Percentiles rank a stretch among this genome's conserved stretches.
phyloP scores from a whole-genome alignment of 2,113 vertebrate genomes.

The Laticauda laticaudata region DNA sequence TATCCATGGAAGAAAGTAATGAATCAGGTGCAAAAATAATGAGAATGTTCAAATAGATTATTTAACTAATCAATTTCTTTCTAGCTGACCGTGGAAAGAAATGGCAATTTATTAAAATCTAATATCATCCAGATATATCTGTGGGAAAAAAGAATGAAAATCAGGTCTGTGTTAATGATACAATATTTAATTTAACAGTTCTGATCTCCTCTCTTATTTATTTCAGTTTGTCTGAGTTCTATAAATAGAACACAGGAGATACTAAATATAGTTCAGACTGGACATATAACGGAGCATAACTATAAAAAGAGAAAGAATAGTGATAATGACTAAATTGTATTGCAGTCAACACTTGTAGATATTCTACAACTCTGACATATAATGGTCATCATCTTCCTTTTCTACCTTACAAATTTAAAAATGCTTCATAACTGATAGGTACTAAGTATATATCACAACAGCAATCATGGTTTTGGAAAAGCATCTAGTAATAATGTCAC shows the following conservation, averaged over 20 bases:
- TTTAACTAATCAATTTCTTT: conserved; percentile 47
- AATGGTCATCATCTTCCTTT: neutral
- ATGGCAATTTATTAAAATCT: conserved; percentile 50
- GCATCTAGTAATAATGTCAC: neutral
- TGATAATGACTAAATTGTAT: neutral
- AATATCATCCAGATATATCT: conserved; percentile 44
- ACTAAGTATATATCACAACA: neutral
- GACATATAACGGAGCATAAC: conserved; percentile 20
- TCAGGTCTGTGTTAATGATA: conserved; percentile 58
- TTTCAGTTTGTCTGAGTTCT: conserved; percentile 41
- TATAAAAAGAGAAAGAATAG: conserved; percentile 19
- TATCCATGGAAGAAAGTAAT: conserved; percentile 42
- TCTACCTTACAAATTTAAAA: neutral
- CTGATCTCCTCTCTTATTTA: conserved; percentile 47
- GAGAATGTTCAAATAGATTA: conserved; percentile 40
- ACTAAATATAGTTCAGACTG: conserved; percentile 41
- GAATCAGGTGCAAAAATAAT: conserved; percentile 38
- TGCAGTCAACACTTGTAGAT: neutral
- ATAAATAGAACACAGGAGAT: conserved; percentile 34
- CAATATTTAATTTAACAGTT: conserved; percentile 59
- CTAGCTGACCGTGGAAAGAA: conserved; percentile 38
- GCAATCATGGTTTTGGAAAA: neutral
- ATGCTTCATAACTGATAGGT: neutral
- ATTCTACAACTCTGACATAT: conserved; percentile 4
- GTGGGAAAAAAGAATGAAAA: conserved; percentile 29